These are phyloP conservation scores for Mnemiopsis leidyi DNA, from an alignment of 37 sponge, comb jelly and placozoan species.

Conservation along the genomic window DNA sequence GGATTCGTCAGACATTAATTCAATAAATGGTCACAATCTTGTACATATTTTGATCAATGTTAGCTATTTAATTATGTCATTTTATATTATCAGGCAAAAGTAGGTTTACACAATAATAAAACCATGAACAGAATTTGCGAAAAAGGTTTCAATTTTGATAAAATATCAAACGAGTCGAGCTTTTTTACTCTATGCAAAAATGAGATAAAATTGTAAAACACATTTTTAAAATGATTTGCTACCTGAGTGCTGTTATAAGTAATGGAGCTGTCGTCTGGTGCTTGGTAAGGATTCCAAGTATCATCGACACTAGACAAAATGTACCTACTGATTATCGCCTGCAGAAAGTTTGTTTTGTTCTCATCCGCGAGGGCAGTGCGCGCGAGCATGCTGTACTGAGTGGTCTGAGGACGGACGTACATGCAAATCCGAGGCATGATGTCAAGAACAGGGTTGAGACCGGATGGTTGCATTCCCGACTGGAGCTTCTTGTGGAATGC, in stretches of 20 bases:
- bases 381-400: slow-evolving; percentile 1
- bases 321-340: background rate
- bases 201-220: too few relatives aligned
- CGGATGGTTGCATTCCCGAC: background rate
- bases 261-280: background rate
- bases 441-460: background rate
- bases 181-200: background rate
- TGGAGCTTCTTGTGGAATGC: slow-evolving; percentile 5
- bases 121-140: background rate
- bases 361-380: background rate
- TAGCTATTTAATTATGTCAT: too few relatives aligned
- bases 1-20: too few relatives aligned
- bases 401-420: slow-evolving; percentile 6
- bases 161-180: background rate
- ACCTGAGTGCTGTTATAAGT: slow-evolving; percentile 19
- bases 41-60: too few relatives aligned
- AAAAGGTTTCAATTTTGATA: background rate
- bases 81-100: too few relatives aligned
- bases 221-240: too few relatives aligned
- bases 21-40: too few relatives aligned
- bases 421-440: slow-evolving; percentile 19
- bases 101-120: background rate
- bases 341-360: background rate
- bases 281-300: background rate
- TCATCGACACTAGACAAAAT: background rate